Base-by-base conservation (phyloP, 2,113 vertebrate species). In the Corythornis cristatus region DNA sequence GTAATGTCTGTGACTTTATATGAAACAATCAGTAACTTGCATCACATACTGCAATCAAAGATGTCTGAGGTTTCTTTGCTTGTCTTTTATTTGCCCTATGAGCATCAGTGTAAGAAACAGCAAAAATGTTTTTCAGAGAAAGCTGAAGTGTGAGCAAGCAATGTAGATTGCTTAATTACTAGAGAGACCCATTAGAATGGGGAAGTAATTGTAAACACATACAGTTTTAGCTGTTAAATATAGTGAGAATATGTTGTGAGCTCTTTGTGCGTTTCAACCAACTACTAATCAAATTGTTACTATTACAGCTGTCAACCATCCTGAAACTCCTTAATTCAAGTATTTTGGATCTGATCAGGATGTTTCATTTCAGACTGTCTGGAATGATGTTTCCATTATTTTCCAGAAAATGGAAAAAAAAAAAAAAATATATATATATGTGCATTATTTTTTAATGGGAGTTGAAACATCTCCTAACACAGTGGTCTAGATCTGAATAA, bases 231-330 rank as follows among this genome's bases (percentile, higher is more conserved):
- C 73, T 90, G 28, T 82, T 88, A 68, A n/a, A 45, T 60, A 84
- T 20, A 62, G 17, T 15, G 42, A 65, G 43, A 95, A 68, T 93
- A 37, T 80, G 73, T 75, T 3, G 42, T 45, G 45, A 53, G 13
- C 54, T 84, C 62, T 76, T 87, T 50, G 23, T 68, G 66, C 18
- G 31, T 90, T 95, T 90, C 81, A 72, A 62, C 83, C 35, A 92
- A n/a, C 77, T 96, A 74, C 68, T 82, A 77, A 90, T 94, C 81
- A 86, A 85, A 71, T 93, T 78, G 80, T 78, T 85, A 62, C 40
- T n/a, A 82, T 95, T 94, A 68, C 79, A 93, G 65, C 33, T 50
- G 82, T 92, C 66, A 94, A 61, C 57, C 79, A 28, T 88, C 88
- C 85, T 89, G 60, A 72, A 79, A 74, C 67, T 92, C 33, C 67